Evolutionary conservation across 1,140 invertebrate species (phyloP), one percentile per base, ranked within the genome.

Genomic region (Hydropsyche tenuis): DNA sequence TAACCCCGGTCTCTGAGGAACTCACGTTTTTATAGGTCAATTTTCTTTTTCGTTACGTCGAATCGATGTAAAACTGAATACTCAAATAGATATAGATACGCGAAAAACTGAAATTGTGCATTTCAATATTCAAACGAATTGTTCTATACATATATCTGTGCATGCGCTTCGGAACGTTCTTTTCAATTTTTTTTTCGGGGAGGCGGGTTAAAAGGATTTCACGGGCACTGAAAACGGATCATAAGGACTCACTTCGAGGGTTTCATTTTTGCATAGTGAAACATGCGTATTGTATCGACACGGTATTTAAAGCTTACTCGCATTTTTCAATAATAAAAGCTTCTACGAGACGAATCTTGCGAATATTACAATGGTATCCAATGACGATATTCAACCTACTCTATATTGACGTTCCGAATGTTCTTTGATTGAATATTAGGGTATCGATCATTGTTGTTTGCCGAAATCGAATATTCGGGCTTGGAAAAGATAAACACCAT

Each of bases 211-310:
- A 48, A 69, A 51, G 48, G 43, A 69, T 69, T 69, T 69, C 65
- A 69, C 45, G 45, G 65, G 65, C 14, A 22, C 65, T 69, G 43
- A 69, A 69, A 69, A 69, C 43, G 43, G 48, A 69, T 48, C 65
- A 46, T 69, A 60, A 60, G 56, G 22, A 60, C 27, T 46, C 65
- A 69, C 65, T 69, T 69, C 48, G 22, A 48, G 65, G 48, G 65
- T 48, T 69, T 46, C 65, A 48, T 69, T 69, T 69, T 43, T 69
- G 48, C 48, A 48, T 69, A 48, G 65, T 42, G 48, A 60, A 48
- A 48, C 65, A 69, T 69, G 65, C 65, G 65, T 14, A 60, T 60
- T 60, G 56, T 60, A 60, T 60, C 23, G 56, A 60, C 56, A 60
- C 56, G 56, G 9, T 60, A 60, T 60, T 60, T 60, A 60, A 60